Conservation (phyloP, 23 tunicate genomes). For the Botrylloides violaceus region DNA sequence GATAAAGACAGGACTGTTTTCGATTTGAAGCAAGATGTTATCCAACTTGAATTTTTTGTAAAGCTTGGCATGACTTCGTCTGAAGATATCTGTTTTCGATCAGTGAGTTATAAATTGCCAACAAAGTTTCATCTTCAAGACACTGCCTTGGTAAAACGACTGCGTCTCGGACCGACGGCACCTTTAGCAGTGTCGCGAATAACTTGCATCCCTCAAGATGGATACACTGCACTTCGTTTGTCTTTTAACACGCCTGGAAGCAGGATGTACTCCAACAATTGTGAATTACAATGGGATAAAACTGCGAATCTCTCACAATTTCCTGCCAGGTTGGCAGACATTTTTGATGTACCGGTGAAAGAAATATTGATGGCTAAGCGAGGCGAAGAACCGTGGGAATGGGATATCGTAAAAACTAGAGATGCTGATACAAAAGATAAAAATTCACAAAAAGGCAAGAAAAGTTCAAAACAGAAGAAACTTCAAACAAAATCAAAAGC, state of each 20-base stretch:
- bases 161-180: slow-evolving; percentile 10
- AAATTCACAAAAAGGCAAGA: not conserved
- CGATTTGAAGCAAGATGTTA: slow-evolving; percentile 4
- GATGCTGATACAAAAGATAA: not conserved
- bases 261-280: not conserved
- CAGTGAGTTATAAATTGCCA: slow-evolving; percentile 13
- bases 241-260: slow-evolving; percentile 2
- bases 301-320: not conserved
- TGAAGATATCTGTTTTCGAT: slow-evolving; percentile 24
- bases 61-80: not conserved
- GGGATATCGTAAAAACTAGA: slow-evolving; percentile 8
- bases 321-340: not conserved
- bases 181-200: slow-evolving; percentile 11
- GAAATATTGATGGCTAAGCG: slow-evolving; percentile 8
- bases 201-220: not conserved
- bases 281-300: slow-evolving; percentile 19
- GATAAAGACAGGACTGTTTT: slow-evolving; percentile 15
- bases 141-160: slow-evolving; percentile 5
- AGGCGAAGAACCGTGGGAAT: slow-evolving; percentile 21
- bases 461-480: slow-evolving; percentile 14
- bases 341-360: not conserved
- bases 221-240: not conserved
- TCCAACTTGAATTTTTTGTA: not conserved
- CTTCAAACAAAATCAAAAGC: slow-evolving; percentile 9
- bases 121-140: slow-evolving; percentile 24